Conservation (phyloP, 30 jellyfish, hydroid and myxozoan species). For the Aurelia aurita complex sp. Pacific region DNA sequence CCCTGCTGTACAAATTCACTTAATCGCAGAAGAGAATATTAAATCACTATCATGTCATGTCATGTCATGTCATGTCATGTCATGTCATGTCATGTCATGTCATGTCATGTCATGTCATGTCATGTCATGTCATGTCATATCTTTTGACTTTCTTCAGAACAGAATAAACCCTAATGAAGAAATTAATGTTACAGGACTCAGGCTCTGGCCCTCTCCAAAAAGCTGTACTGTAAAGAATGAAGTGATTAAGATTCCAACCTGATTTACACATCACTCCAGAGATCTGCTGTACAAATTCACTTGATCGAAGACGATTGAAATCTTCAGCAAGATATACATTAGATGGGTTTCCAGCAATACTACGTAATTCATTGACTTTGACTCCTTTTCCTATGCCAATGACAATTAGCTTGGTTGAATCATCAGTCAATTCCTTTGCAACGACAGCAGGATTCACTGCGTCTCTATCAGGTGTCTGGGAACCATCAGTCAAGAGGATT, state of each 20-base stretch:
- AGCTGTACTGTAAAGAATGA: no score
- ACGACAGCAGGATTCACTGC: conserved; percentile 76
- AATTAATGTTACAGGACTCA: neutral
- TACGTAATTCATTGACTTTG: conserved; percentile 67
- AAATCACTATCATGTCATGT: no score
- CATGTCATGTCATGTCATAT: no score
- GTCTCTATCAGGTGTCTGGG: conserved; percentile 81
- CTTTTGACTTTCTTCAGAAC: no score
- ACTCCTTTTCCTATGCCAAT: conserved; percentile 84
- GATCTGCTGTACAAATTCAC: conserved; percentile 50
- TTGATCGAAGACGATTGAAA: conserved; percentile 64
- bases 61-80: no score
- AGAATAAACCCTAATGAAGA: no score
- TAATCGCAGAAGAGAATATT: conserved; percentile 20
- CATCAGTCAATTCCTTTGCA: conserved; percentile 68
- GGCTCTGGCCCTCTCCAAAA: conserved; percentile 31
- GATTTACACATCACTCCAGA: conserved; percentile 37
- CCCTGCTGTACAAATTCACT: conserved; percentile 51
- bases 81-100: no score
- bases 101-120: no score
- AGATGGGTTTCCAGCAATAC: conserved; percentile 63
- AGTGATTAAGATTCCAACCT: no score
- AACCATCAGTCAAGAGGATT: conserved; percentile 88
- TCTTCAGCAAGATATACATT: conserved; percentile 62
- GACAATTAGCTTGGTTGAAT: conserved; percentile 62